Conservation (phyloP, 2,113 vertebrate species). For the Corvus cornix region DNA sequence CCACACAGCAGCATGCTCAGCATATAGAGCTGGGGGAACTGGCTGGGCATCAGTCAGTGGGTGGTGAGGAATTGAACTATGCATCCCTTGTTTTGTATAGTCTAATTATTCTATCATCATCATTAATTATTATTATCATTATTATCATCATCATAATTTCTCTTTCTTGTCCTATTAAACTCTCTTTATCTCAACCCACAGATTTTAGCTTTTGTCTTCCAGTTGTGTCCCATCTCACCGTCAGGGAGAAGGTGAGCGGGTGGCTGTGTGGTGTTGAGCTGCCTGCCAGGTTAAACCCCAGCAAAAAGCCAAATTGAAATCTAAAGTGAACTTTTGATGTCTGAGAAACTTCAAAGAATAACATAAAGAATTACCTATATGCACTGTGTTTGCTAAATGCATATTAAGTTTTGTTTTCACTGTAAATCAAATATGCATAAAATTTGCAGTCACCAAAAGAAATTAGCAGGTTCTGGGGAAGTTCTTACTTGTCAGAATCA, state of each 20-base stretch:
- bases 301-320: not conserved
- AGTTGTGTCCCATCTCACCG: not conserved
- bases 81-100: not conserved
- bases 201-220: not conserved
- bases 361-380: not conserved
- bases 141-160: not conserved
- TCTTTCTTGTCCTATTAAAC: not conserved
- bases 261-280: not conserved
- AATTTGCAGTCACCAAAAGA: not conserved
- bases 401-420: not conserved
- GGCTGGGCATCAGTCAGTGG: not conserved
- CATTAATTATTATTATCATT: not conserved
- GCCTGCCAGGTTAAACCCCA: not conserved
- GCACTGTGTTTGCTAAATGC: not conserved
- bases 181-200: not conserved
- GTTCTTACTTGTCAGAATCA: not conserved
- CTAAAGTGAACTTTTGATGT: not conserved
- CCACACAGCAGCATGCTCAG: not conserved
- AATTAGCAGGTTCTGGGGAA: not conserved
- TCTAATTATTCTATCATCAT: not conserved
- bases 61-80: not conserved
- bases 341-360: not conserved
- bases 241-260: accelerated
- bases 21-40: not conserved
- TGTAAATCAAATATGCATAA: not conserved